Percentiles rank a stretch among this genome's conserved stretches.
These are phyloP conservation scores for Pica pica DNA, from an alignment of 2,113 vertebrate genomes.

Conservation along the genomic window DNA sequence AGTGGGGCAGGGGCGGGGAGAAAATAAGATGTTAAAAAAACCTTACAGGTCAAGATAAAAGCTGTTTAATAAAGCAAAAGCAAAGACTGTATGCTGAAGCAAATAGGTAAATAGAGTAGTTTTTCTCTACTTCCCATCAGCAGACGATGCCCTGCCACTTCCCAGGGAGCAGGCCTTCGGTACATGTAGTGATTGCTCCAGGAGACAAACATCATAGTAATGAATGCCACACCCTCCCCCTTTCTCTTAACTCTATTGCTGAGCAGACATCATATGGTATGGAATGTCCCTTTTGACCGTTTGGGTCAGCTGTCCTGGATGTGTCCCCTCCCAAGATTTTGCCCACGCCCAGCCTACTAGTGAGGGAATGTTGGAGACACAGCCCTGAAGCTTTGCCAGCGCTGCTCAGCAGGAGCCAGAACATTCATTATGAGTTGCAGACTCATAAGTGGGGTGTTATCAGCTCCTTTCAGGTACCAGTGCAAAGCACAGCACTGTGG, in stretches of 20 bases:
- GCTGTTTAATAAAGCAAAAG: neutral
- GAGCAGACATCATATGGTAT: too few relatives aligned
- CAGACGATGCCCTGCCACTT: neutral
- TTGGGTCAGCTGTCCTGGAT: neutral
- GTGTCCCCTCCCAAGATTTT: neutral
- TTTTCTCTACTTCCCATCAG: neutral
- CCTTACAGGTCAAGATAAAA: neutral
- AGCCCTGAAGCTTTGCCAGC: neutral
- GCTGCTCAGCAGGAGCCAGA: neutral
- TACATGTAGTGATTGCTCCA: rapidly evolving
- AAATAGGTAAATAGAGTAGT: neutral
- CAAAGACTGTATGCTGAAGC: neutral
- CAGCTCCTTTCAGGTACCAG: neutral
- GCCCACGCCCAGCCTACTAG: neutral
- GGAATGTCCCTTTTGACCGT: neutral
- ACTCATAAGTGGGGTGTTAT: neutral
- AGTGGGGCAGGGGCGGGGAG: neutral
- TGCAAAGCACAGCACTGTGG: neutral
- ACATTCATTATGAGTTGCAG: too few relatives aligned
- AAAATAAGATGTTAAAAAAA: neutral
- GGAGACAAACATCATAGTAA: neutral
- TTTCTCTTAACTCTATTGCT: neutral
- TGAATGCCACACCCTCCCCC: neutral
- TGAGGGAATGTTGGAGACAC: neutral
- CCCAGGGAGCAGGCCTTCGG: neutral